Evolutionary conservation across 2,888 invertebrate species (phyloP), one percentile per base, ranked within the genome.

Genomic region (Drosophila eohydei): DNA sequence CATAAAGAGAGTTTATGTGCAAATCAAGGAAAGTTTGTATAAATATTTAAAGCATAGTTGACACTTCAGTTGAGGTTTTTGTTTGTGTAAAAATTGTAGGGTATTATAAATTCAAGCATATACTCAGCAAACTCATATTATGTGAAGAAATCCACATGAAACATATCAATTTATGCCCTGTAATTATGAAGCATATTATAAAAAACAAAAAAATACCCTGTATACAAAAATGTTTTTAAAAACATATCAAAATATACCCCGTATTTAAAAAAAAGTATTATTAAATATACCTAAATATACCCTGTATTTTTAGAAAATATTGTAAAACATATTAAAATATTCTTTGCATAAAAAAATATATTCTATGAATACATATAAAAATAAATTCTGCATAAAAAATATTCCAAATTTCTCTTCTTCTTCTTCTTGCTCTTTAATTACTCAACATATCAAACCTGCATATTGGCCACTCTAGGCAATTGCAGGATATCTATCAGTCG

Each of bases 401-500:
- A 40, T 40, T 2, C 2, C 2, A 14, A 0, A 34, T 8, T 9
- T 34, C 9, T 34, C 34, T 43, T 44, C 9, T 21, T 1, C 11
- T 1, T 44, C 11, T 2, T 0, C 8, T n/a, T n/a, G n/a, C 21
- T 21, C 1, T 21, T 21, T 21, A 21, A 21, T 21, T 21, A 21
- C 21, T 41, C 16, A 8, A 21, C 11, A 11, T 21, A 21, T 21
- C 21, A 43, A 43, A 11, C 21, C 9, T 21, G 0, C 3, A 16
- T 4, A 16, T n/a, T 30, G 6, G 3, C 2, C 11, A 44, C 26
- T 32, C 9, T 38, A 4, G 41, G 4, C 14, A 4, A 26, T 11
- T 71, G n/a, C 6, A 62, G 76, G 58, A 44, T 69, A 62, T 64
- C 44, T 40, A 2, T 11, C 3, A 16, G 30, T 46, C 16, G 14